Conservation (phyloP, 2,797 vertebrate genomes). For the Acanthiza pusilla region DNA sequence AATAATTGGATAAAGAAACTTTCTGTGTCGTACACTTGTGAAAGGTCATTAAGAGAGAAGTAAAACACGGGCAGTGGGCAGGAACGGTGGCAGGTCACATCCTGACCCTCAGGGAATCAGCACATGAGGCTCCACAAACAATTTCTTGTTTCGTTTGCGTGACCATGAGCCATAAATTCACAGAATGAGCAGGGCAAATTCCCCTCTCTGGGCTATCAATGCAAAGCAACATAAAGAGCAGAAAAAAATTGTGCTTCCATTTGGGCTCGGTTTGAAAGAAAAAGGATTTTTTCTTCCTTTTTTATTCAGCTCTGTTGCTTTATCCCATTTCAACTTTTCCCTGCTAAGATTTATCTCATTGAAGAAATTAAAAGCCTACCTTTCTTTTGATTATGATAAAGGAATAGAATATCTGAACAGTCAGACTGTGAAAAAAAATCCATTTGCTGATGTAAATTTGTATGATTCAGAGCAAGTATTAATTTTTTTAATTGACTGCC, state of each 20-base stretch:
- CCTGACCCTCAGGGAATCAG: background rate
- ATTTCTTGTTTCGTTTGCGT: accelerated
- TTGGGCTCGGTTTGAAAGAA: background rate
- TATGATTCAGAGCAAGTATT: background rate
- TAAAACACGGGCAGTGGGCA: background rate
- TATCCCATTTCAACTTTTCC: background rate
- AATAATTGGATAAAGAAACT: constrained; percentile 1
- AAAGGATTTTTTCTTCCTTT: background rate
- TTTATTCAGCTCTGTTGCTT: background rate
- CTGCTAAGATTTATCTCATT: background rate
- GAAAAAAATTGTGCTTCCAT: background rate
- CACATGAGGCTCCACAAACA: background rate
- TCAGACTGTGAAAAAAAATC: background rate
- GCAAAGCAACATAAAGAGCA: background rate
- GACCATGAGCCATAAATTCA: background rate
- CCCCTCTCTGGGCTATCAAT: background rate
- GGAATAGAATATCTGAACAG: background rate
- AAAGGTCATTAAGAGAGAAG: background rate
- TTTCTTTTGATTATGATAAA: background rate
- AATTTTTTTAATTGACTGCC: background rate
- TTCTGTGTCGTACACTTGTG: background rate
- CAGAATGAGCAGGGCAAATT: background rate
- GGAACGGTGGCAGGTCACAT: background rate
- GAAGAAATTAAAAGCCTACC: background rate
- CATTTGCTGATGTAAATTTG: background rate